Evolutionary conservation across 2,113 vertebrate genomes (phyloP).

Genomic region (Aythya baeri): DNA sequence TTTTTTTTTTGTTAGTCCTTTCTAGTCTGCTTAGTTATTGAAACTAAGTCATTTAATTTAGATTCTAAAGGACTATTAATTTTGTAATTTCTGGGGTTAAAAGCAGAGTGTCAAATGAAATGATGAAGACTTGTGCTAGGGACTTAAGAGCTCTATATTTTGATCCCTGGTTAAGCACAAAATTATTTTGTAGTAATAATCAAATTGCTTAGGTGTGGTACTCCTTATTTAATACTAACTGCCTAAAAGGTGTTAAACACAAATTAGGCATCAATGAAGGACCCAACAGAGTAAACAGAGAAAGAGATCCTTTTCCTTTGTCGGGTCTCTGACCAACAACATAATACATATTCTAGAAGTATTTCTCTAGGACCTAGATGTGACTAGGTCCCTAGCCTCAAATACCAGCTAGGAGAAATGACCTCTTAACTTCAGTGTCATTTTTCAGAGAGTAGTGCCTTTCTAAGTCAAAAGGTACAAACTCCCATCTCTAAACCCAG

Average conservation of each 20-base stretch:
- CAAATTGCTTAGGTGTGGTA: neutral
- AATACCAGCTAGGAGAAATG: neutral
- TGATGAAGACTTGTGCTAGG: neutral
- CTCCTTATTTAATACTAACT: neutral
- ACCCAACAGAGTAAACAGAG: neutral
- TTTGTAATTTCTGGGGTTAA: neutral
- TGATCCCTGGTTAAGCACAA: neutral
- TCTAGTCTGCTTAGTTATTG: neutral
- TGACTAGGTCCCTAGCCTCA: neutral
- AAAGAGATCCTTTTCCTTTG: neutral
- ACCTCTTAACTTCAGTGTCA: neutral
- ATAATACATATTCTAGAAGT: neutral
- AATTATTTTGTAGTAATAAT: neutral
- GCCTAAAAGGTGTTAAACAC: neutral
- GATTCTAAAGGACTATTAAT: neutral
- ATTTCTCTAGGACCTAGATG: neutral
- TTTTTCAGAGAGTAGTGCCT: neutral
- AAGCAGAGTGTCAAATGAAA: neutral
- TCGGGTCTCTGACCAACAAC: fast-evolving
- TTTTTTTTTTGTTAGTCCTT: neutral
- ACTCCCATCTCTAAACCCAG: fast-evolving
- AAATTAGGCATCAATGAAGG: neutral
- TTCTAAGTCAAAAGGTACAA: neutral
- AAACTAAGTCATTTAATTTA: neutral
- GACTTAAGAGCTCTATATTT: neutral